These are phyloP conservation scores for Watsonalla binaria DNA, from an alignment of 2,888 invertebrate genomes.

Conservation along the genomic window DNA sequence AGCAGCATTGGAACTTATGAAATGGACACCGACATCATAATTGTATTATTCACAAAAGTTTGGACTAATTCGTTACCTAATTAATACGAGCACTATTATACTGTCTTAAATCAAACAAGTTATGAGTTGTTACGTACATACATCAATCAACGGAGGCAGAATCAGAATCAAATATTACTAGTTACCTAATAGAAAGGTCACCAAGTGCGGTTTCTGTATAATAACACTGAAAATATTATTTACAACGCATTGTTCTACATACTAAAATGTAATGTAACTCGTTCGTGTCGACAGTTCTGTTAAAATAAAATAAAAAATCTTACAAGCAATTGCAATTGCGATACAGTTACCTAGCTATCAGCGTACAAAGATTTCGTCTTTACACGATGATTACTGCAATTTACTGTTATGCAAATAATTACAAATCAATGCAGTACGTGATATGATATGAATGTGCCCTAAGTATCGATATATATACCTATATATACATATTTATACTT, in stretches of 20 bases:
- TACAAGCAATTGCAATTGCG: conserved; percentile 18
- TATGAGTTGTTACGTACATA: too few species aligned
- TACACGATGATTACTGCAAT: conserved; percentile 4
- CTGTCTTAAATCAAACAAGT: too few species aligned
- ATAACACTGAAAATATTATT: conserved; percentile 14
- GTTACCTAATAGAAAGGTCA: not conserved
- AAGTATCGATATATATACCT: not conserved
- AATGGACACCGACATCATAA: too few species aligned
- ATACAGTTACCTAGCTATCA: conserved; percentile 15
- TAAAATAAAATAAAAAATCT: conserved; percentile 15
- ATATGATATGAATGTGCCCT: not conserved
- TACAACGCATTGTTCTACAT: conserved; percentile 31
- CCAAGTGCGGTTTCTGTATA: not conserved
- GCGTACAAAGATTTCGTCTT: conserved; percentile 5
- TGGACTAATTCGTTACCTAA: too few species aligned
- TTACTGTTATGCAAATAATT: not conserved
- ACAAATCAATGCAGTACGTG: not conserved
- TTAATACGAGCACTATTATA: too few species aligned
- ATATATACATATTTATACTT: too few species aligned
- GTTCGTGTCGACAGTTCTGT: conserved; percentile 23
- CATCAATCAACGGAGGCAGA: too few species aligned
- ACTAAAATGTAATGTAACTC: conserved; percentile 9
- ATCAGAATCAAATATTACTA: too few species aligned
- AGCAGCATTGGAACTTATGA: too few species aligned
- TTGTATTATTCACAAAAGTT: too few species aligned